Percentiles rank a stretch among this genome's conserved stretches.
phyloP scores from a whole-genome alignment of 1,140 invertebrate genomes.

The Drosophila jambulina region DNA sequence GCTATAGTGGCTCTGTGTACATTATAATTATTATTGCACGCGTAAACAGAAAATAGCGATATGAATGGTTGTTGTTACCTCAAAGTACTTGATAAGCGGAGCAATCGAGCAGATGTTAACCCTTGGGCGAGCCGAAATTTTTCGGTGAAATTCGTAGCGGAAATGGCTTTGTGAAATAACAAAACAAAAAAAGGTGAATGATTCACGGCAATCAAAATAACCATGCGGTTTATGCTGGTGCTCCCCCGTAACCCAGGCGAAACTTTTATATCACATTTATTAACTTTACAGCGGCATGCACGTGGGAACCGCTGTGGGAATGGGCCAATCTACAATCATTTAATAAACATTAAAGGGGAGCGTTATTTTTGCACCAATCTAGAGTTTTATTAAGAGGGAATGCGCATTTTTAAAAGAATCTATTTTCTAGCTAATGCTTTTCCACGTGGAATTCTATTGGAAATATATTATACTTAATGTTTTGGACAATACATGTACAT shows the following conservation, averaged over 20 bases:
- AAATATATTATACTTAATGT: background rate
- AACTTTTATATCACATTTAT: constrained; percentile 25
- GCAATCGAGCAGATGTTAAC: constrained; percentile 28
- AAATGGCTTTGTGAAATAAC: constrained; percentile 37
- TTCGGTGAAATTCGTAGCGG: constrained; percentile 17
- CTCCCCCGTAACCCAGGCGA: background rate
- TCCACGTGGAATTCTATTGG: background rate
- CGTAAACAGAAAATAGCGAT: constrained; percentile 41
- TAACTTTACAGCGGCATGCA: constrained; percentile 3
- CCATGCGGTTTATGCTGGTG: constrained; percentile 30
- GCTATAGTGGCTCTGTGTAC: constrained; percentile 25
- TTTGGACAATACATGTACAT: no score
- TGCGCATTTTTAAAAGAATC: background rate
- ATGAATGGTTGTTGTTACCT: constrained; percentile 34
- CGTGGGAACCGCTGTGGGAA: constrained; percentile 14
- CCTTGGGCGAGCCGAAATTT: constrained; percentile 14
- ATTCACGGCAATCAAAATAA: constrained; percentile 39
- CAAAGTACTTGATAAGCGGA: constrained; percentile 28
- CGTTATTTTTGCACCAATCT: background rate
- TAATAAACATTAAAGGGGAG: background rate
- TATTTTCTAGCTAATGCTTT: background rate
- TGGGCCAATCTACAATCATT: background rate
- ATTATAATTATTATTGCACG: constrained; percentile 52
- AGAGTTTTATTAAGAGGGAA: background rate
- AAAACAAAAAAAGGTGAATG: constrained; percentile 41